A percentile compares a stretch with the other conserved stretches of the same genome.
phyloP scores from a whole-genome alignment of 1,140 invertebrate species.

The Drosophila hydei region DNA sequence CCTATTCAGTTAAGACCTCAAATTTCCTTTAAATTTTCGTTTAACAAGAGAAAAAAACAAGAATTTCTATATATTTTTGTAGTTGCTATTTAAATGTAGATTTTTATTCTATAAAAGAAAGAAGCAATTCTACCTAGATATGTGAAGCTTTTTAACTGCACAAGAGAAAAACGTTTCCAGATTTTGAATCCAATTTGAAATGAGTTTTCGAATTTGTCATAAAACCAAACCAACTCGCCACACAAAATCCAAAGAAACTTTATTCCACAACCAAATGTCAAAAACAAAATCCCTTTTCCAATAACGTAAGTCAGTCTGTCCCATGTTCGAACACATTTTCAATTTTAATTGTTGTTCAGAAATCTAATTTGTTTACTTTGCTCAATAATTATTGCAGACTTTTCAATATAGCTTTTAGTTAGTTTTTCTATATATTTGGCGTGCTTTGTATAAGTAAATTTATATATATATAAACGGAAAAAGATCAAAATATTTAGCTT shows the following conservation, averaged over 20 bases:
- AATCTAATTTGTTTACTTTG: slow-evolving; percentile 22
- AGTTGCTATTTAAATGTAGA: slow-evolving; percentile 17
- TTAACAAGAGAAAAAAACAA: slow-evolving; percentile 4
- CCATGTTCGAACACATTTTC: slow-evolving; percentile 22
- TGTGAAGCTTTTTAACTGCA: slow-evolving; percentile 57
- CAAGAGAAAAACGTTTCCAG: slow-evolving; percentile 12
- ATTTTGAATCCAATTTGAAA: slow-evolving; percentile 11
- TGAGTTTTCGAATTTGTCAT: slow-evolving; percentile 1
- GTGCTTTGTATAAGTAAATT: slow-evolving; percentile 37
- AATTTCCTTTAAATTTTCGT: slow-evolving; percentile 9
- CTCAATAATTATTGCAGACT: slow-evolving; percentile 30
- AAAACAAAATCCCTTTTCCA: background rate
- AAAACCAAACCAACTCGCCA: slow-evolving; percentile 69
- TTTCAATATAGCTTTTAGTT: slow-evolving; percentile 34
- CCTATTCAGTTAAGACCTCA: background rate
- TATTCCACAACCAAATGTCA: slow-evolving; percentile 17
- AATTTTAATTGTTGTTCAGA: slow-evolving; percentile 33
- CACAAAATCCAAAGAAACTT: slow-evolving; percentile 68
- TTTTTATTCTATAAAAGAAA: background rate
- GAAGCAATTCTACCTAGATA: background rate
- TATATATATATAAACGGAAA: slow-evolving; percentile 1
- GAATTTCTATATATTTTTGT: slow-evolving; percentile 13
- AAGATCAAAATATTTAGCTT: slow-evolving; percentile 37
- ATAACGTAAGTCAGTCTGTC: slow-evolving; percentile 40
- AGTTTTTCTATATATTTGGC: slow-evolving; percentile 40